Base-by-base conservation (phyloP, 2,797 vertebrate genomes). In the Steatocranus sp. region DNA sequence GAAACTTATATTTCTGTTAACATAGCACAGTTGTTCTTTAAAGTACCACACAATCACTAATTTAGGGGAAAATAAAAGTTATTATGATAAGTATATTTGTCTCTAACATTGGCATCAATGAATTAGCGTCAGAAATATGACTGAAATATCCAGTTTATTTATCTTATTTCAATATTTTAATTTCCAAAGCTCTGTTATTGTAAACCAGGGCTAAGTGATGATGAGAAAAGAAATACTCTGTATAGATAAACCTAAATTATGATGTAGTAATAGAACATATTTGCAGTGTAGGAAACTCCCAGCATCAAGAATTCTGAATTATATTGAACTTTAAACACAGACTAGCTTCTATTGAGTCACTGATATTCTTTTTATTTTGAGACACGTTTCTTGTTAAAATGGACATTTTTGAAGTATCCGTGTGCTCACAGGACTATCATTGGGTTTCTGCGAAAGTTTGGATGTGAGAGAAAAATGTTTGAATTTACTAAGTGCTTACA, bases 401-500 rank as follows among this genome's bases (percentile, higher is more conserved):
- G 86, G 88, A 89, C 75, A 76, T 85, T 86, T 88, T 83, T 51
- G 2, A 54, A 75, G 75, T 48, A 68, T 50, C 41, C 20, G 76
- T 88, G 89, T 75, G 78, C 81, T 83, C 79, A 88, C 78, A 83
- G 66, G 51, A 88, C 91, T 87, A 89, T 92, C 81, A 85, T 34
- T 74, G 61, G 43, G 75, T 76, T 88, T 81, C 48, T 79, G 79
- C 8, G 48, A 66, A 63, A 70, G 25, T 86, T 75, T 86, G 79
- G 49, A 84, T 81, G 51, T 68, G 80, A 48, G 11, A 74, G 53
- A 78, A 75, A 76, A 73, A 7, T 7, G 27, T 84, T 41, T 70
- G 78, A 87, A 84, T 84, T 82, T 81, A 85, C 79, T 75, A 90
- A 91, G 92, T 94, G 89, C 90, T 92, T 86, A 83, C 85, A 86